Percentiles rank a stretch among this genome's conserved stretches.
phyloP scores from a whole-genome alignment of 2,888 invertebrate genomes.

The Euzophera pinguis region DNA sequence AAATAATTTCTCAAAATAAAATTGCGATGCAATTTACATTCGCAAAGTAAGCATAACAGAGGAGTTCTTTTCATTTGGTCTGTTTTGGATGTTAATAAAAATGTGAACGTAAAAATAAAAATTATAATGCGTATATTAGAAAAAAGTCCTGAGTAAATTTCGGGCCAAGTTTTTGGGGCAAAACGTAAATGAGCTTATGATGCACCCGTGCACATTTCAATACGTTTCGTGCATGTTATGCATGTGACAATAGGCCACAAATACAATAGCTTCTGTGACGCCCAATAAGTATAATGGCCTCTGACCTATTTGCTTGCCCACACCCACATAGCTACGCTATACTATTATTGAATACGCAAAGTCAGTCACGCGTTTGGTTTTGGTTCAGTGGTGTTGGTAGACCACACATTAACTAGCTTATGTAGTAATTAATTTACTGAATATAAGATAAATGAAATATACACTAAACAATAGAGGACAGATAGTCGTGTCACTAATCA shows the following conservation, averaged over 20 bases:
- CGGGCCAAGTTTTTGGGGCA: neutral
- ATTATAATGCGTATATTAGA: too few species aligned
- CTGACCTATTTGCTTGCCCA: constrained; percentile 49
- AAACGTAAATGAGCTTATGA: neutral
- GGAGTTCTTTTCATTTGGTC: too few species aligned
- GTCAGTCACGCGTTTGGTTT: constrained; percentile 42
- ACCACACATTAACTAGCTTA: constrained; percentile 6
- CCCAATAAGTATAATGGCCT: constrained; percentile 49
- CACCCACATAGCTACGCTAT: constrained; percentile 54
- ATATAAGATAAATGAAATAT: too few species aligned
- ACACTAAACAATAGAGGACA: too few species aligned
- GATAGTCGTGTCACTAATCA: too few species aligned
- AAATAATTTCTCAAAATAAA: too few species aligned
- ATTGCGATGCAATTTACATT: too few species aligned
- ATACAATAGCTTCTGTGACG: constrained; percentile 57
- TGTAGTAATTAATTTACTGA: too few species aligned
- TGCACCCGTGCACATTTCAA: constrained; percentile 14
- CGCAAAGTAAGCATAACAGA: too few species aligned
- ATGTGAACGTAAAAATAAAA: too few species aligned
- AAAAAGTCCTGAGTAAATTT: too few species aligned
- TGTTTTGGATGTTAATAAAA: too few species aligned
- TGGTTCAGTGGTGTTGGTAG: constrained; percentile 9
- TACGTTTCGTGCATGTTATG: constrained; percentile 38
- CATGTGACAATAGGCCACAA: constrained; percentile 43
- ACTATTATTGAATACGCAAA: constrained; percentile 34